phyloP scores from a whole-genome alignment of 2,888 invertebrate species.

The Eupithecia exiguata region DNA sequence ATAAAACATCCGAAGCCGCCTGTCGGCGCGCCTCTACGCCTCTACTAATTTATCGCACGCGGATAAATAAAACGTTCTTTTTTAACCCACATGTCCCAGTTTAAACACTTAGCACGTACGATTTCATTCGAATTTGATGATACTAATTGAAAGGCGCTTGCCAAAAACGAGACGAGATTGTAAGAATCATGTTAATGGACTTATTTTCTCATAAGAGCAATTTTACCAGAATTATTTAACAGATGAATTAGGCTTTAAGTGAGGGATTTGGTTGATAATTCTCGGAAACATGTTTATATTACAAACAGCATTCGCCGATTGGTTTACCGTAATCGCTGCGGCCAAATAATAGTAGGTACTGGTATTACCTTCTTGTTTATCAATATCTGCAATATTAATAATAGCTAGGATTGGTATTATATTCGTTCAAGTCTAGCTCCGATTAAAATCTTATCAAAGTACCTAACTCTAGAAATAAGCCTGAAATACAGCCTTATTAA shows the following conservation, averaged over 20 bases:
- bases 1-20: conserved; percentile 56
- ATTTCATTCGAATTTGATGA: conserved; percentile 41
- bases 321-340: not conserved
- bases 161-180: conserved; percentile 39
- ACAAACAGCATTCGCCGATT: conserved; percentile 9
- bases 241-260: conserved; percentile 7
- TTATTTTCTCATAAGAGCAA: conserved; percentile 15
- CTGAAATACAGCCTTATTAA: conserved; percentile 25
- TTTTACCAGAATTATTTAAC: conserved; percentile 24
- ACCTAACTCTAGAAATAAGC: conserved; percentile 16
- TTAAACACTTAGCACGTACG: conserved; percentile 30
- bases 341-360: not conserved
- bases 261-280: conserved; percentile 8
- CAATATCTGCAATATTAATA: not conserved
- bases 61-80: conserved; percentile 39
- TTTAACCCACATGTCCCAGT: conserved; percentile 31
- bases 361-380: no score
- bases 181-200: conserved; percentile 24
- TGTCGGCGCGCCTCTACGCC: conserved; percentile 37
- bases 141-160: conserved; percentile 42
- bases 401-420: not conserved
- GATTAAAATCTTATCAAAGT: not conserved
- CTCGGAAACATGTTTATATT: conserved; percentile 4
- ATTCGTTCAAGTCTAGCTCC: not conserved
- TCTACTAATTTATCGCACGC: conserved; percentile 42